Conservation (phyloP, 92 coral and sea anemone genomes). For the Anthopleura xanthogrammica region DNA sequence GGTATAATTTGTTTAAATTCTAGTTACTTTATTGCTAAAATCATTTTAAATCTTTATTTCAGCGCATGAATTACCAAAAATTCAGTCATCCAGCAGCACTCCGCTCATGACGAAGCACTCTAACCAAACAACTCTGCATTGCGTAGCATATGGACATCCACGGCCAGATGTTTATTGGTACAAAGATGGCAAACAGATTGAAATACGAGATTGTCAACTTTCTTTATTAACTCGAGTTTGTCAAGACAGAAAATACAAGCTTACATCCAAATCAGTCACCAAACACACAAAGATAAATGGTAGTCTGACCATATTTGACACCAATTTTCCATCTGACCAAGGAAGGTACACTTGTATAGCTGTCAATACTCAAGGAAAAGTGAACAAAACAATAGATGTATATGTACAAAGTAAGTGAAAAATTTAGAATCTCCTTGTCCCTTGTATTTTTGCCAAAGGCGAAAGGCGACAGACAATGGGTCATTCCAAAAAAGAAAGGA, state of each 20-base stretch:
- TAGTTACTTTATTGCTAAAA: not conserved
- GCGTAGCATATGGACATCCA: constrained; percentile 5
- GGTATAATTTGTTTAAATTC: not conserved
- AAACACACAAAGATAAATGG: not conserved
- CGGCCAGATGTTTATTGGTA: constrained; percentile 13
- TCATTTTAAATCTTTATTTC: not conserved
- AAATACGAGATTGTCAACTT: constrained; percentile 1
- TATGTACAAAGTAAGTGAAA: constrained; percentile 25
- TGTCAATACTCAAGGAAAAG: not conserved
- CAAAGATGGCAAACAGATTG: constrained; percentile 17
- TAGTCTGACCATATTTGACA: constrained; percentile 4
- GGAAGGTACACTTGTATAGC: constrained; percentile 27
- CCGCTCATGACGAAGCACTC: not conserved
- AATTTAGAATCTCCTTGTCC: not conserved
- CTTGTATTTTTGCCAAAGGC: too few relatives aligned
- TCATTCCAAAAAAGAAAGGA: too few relatives aligned
- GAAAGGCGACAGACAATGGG: too few relatives aligned
- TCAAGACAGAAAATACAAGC: not conserved
- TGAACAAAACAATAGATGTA: not conserved
- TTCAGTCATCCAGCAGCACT: not conserved
- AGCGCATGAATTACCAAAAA: not conserved
- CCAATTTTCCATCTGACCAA: constrained; percentile 33
- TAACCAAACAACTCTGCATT: not conserved
- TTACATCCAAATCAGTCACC: not conserved
- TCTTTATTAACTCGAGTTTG: not conserved